Evolutionary conservation across 2,797 vertebrate species (phyloP).

Genomic region (Clarias platycephalus): DNA sequence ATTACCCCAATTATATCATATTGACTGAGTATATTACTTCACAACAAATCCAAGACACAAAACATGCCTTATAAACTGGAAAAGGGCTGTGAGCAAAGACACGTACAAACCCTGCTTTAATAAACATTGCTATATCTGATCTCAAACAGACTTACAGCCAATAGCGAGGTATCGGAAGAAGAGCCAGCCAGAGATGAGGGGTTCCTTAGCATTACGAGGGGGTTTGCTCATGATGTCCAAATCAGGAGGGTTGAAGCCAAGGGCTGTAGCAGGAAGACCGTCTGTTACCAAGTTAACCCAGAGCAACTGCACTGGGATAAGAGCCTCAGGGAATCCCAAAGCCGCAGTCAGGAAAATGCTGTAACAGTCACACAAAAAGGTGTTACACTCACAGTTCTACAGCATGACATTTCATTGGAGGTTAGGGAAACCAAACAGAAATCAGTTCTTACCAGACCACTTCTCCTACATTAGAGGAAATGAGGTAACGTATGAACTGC

Average conservation of each 20-base stretch:
- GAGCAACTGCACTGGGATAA: slow-evolving; percentile 95
- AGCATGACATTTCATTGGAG: not conserved
- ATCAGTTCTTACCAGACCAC: slow-evolving; percentile 89
- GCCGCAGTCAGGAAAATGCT: slow-evolving; percentile 98
- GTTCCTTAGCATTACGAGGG: slow-evolving; percentile 94
- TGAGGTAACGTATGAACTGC: slow-evolving; percentile 98
- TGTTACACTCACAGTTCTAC: not conserved
- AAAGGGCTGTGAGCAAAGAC: not conserved
- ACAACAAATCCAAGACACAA: not conserved
- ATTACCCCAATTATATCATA: not conserved
- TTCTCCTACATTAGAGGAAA: slow-evolving; percentile 97
- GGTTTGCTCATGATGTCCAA: slow-evolving; percentile 97
- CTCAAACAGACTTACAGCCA: slow-evolving; percentile 72
- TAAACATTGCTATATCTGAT: not conserved
- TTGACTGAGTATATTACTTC: not conserved
- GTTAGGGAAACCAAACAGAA: not conserved
- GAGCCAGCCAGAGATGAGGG: slow-evolving; percentile 97
- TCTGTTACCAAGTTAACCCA: slow-evolving; percentile 99
- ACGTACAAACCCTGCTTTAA: not conserved
- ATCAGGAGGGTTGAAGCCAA: slow-evolving; percentile 97
- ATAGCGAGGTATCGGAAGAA: slow-evolving; percentile 97
- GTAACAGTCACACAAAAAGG: slow-evolving; percentile 40
- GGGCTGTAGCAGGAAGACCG: slow-evolving; percentile 91
- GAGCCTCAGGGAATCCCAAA: slow-evolving; percentile 95
- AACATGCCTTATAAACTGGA: not conserved